Base-by-base conservation (phyloP, 1,140 invertebrate species). In the Drosophila fuyamai region DNA sequence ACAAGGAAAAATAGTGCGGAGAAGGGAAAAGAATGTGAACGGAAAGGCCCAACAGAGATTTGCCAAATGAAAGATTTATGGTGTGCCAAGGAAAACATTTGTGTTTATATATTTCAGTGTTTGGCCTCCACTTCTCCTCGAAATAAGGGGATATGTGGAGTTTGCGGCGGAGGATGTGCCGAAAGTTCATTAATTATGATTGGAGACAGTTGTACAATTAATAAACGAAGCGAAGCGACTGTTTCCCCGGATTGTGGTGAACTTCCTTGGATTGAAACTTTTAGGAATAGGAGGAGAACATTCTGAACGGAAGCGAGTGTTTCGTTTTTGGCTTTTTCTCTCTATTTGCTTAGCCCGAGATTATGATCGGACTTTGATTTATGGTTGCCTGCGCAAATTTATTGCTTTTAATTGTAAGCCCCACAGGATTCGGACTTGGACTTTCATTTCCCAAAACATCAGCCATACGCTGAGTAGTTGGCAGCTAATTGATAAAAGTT, bases 191-290 rank as follows among this genome's bases (percentile, higher is more conserved):
- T 88, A 88, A 88, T 88, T 88, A 89, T 88, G 79, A 88, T 89
- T 89, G 83, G 83, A 83, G 83, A 88, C 83, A 88, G 84, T 83
- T 89, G 79, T 79, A 89, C 84, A 89, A 88, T 88, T 88, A 88
- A 88, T 88, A 88, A 88, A 80, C 59, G 79, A 60, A 77, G 55
- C 54, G 58, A 75, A 50, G 72, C 74, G 65, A 61, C 61, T 47
- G 40, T 51, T 79, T 47, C 38, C 48, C 53, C 44, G 53, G 59
- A 60, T 59, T 63, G 36, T 62, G 80, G 58, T 75, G 54, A 29
- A 29, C 29, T 53, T 79, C 60, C 32, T n/a, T 57, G 61, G 43
- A 58, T 46, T 38, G 54, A 36, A 61, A 43, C 41, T 43, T 65
- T 43, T 18, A 9, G 23, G 36, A 35, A 14, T 41, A 36, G 46